A percentile compares a stretch with the other conserved stretches of the same genome.
These are phyloP conservation scores for Cherax quadricarinatus DNA, from an alignment of 1,140 invertebrate genomes.

Conservation along the genomic window DNA sequence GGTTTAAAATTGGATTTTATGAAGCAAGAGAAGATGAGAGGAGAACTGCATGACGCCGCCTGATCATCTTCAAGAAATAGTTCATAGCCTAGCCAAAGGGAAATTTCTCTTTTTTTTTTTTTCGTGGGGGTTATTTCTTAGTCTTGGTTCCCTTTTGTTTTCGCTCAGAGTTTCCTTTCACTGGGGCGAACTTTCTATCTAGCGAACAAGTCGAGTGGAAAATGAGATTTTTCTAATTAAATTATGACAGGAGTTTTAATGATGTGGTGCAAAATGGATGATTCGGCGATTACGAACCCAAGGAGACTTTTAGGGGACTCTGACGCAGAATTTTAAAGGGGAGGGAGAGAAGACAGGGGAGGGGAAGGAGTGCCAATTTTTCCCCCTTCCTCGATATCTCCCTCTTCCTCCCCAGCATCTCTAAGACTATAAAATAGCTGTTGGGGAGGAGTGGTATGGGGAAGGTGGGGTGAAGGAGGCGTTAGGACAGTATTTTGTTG, in stretches of 20 bases:
- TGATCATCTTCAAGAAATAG: not conserved
- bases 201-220: conserved; percentile 58
- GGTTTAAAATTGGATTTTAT: not conserved
- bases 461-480: not conserved
- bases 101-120: conserved; percentile 27
- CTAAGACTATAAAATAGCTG: not conserved
- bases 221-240: conserved; percentile 71
- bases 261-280: conserved; percentile 69
- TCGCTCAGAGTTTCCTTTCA: conserved; percentile 45
- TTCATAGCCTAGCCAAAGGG: no score
- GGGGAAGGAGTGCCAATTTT: not conserved
- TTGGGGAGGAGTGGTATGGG: not conserved
- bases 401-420: not conserved
- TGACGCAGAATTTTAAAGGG: not conserved
- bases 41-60: not conserved
- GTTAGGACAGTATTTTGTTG: no score
- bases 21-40: not conserved
- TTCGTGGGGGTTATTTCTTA: not conserved
- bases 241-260: conserved; percentile 70
- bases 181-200: conserved; percentile 52
- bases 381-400: not conserved
- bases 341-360: not conserved
- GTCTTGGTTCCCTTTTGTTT: conserved; percentile 10
- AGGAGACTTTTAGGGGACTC: conserved; percentile 31
- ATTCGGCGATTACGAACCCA: conserved; percentile 50